A percentile compares a stretch with the other conserved stretches of the same genome.
These are phyloP conservation scores for Leptonema lineaticorne DNA, from an alignment of 1,140 invertebrate genomes.

Conservation along the genomic window DNA sequence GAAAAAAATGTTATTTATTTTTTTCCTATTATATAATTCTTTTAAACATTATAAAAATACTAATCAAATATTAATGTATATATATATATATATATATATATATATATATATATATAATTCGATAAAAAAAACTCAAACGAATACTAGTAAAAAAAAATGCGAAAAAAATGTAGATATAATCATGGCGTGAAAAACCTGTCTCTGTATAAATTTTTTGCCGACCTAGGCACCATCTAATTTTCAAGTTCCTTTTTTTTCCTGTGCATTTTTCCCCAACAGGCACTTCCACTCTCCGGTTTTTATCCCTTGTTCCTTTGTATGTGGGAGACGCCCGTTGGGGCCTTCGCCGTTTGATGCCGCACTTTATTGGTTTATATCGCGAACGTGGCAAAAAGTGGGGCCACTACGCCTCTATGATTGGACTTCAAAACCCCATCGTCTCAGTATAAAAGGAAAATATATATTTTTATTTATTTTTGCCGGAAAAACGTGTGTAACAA, in stretches of 20 bases:
- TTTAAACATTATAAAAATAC: not conserved
- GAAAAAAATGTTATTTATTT: too few species aligned
- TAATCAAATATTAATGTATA: not conserved
- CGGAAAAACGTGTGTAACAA: too few species aligned
- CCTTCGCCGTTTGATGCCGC: constrained; percentile 24
- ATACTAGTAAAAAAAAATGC: constrained; percentile 24
- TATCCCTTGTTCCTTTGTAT: constrained; percentile 19
- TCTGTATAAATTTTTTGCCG: constrained; percentile 34
- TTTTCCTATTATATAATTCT: too few species aligned
- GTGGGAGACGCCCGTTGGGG: constrained; percentile 4
- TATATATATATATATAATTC: not conserved
- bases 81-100: constrained; percentile 14
- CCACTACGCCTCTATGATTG: constrained; percentile 1
- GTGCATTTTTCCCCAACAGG: constrained; percentile 26
- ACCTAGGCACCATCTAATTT: constrained; percentile 33
- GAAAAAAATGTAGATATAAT: constrained; percentile 40
- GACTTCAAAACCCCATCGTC: too few species aligned
- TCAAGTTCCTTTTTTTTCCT: constrained; percentile 30
- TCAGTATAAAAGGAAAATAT: not conserved
- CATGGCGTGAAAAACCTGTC: constrained; percentile 39
- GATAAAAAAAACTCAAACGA: not conserved
- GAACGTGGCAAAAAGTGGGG: constrained; percentile 2
- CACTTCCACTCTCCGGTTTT: constrained; percentile 11
- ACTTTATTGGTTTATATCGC: constrained; percentile 26
- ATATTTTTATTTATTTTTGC: too few species aligned